phyloP scores from a whole-genome alignment of 2,888 invertebrate species.

The Scaptomyza flava region DNA sequence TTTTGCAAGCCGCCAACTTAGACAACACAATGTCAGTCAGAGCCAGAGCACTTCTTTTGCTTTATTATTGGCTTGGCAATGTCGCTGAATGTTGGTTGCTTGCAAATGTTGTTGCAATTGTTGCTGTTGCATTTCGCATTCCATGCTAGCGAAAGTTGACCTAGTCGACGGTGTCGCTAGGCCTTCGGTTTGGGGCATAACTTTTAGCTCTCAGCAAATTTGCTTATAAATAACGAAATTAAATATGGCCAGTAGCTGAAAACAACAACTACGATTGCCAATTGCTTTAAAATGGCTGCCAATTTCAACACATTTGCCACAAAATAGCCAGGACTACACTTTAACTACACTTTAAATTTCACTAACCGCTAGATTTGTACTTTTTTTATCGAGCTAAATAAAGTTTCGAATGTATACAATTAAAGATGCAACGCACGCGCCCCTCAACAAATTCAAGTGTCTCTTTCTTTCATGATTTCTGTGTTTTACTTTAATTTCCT shows the following conservation, averaged over 20 bases:
- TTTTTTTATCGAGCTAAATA: slow-evolving; percentile 54
- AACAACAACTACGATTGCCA: slow-evolving; percentile 31
- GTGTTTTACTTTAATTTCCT: too few relatives aligned
- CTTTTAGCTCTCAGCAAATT: slow-evolving; percentile 69
- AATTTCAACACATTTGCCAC: slow-evolving; percentile 69
- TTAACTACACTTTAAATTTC: slow-evolving; percentile 27
- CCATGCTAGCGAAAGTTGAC: slow-evolving; percentile 83
- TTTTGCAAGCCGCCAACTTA: slow-evolving; percentile 51
- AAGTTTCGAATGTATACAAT: slow-evolving; percentile 66
- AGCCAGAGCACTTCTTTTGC: slow-evolving; percentile 78
- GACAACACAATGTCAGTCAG: slow-evolving; percentile 75
- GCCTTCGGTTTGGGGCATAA: slow-evolving; percentile 63
- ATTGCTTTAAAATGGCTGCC: slow-evolving; percentile 60
- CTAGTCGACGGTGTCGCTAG: slow-evolving; percentile 79
- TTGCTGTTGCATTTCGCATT: slow-evolving; percentile 74
- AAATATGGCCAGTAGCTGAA: slow-evolving; percentile 73
- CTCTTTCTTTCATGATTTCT: slow-evolving; percentile 42
- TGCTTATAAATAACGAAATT: slow-evolving; percentile 80
- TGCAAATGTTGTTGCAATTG: slow-evolving; percentile 35
- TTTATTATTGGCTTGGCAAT: slow-evolving; percentile 79
- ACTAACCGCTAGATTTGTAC: not conserved
- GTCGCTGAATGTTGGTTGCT: slow-evolving; percentile 50
- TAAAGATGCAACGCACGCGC: slow-evolving; percentile 77
- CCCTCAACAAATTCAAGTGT: slow-evolving; percentile 46
- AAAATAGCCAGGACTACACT: slow-evolving; percentile 24